These are phyloP conservation scores for Leptinotarsa texana DNA, from an alignment of 1,140 invertebrate species.

Conservation along the genomic window DNA sequence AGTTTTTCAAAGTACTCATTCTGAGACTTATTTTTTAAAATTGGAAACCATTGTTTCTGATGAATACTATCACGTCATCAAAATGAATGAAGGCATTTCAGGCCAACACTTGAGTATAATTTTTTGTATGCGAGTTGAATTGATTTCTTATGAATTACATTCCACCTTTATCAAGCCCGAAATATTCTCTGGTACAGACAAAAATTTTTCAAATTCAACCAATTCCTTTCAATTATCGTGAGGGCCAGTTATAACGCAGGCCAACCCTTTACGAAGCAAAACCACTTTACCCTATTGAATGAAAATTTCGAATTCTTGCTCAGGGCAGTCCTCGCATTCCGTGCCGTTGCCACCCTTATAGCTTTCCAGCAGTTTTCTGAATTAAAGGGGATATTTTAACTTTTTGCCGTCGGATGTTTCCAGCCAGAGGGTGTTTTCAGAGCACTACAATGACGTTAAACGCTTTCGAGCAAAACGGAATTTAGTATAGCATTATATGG, in stretches of 20 bases:
- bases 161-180: not conserved
- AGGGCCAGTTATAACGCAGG: no score
- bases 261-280: not conserved
- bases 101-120: no score
- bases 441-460: conserved; percentile 15
- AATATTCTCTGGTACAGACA: no score
- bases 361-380: conserved; percentile 7
- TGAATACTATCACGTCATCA: no score
- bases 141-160: not conserved
- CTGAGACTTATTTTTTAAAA: no score
- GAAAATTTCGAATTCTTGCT: not conserved
- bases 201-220: no score
- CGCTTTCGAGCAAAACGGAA: conserved; percentile 16
- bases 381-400: conserved; percentile 20
- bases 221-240: no score
- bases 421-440: conserved; percentile 11
- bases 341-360: conserved; percentile 10
- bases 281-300: not conserved
- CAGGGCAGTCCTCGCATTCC: not conserved
- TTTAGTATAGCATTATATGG: conserved; percentile 13
- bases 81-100: no score
- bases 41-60: no score
- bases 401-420: conserved; percentile 19
- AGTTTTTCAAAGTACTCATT: no score
- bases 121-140: no score